These are phyloP conservation scores for Drosophila sp. DNA, from an alignment of 1,140 invertebrate genomes.

Conservation along the genomic window DNA sequence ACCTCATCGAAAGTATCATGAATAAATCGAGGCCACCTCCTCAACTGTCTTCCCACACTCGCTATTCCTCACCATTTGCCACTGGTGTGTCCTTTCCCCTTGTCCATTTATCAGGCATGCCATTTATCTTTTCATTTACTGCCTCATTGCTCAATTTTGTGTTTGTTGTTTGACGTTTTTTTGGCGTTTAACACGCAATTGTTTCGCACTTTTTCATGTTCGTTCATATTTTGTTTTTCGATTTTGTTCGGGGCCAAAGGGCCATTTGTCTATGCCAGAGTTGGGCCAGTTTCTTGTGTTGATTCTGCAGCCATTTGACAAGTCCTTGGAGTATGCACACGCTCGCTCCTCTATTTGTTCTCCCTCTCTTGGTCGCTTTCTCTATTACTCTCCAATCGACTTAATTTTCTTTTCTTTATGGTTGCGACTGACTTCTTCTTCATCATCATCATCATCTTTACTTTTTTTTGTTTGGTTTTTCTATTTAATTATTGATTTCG, in stretches of 20 bases:
- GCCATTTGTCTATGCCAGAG: constrained; percentile 44
- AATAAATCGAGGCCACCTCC: constrained; percentile 23
- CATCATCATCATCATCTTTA: constrained; percentile 36
- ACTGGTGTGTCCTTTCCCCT: constrained; percentile 6
- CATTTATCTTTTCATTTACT: constrained; percentile 75
- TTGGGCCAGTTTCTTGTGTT: constrained; percentile 29
- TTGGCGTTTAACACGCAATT: constrained; percentile 79
- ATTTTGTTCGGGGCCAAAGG: not conserved
- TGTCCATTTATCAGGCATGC: constrained; percentile 24
- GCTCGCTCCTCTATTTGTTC: constrained; percentile 43
- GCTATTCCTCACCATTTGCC: not conserved
- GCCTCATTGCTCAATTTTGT: constrained; percentile 53
- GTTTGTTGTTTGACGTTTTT: constrained; percentile 68
- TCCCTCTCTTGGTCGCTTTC: constrained; percentile 40
- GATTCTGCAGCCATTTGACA: constrained; percentile 34
- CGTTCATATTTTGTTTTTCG: constrained; percentile 48
- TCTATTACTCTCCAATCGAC: constrained; percentile 65
- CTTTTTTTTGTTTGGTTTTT: constrained; percentile 32
- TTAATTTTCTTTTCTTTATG: constrained; percentile 14
- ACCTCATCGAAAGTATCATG: constrained; percentile 7
- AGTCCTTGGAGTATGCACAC: constrained; percentile 55
- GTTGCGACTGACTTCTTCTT: constrained; percentile 41
- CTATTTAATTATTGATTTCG: constrained; percentile 77
- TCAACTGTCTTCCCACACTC: constrained; percentile 14
- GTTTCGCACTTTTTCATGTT: constrained; percentile 68